Base-by-base conservation (phyloP, 2,797 vertebrate genomes). In the Huso huso region DNA sequence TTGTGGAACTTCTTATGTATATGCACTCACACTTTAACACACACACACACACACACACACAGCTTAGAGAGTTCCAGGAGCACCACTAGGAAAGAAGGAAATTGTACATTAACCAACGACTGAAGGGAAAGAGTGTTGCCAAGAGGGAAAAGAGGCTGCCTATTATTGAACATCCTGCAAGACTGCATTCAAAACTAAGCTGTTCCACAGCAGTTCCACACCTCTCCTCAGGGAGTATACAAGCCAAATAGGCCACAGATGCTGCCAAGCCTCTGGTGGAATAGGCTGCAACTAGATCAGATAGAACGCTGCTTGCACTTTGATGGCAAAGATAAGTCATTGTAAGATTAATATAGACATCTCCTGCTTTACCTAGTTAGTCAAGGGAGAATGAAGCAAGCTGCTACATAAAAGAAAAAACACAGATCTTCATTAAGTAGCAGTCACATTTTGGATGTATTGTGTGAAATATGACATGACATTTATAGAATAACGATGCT, bases 131-230 rank as follows among this genome's bases (percentile, higher is more conserved):
- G 12, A 49, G 6, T 60, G 49, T 23, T 2, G 59, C 50, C 57
- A 66, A 52, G 55, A 71, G 67, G 60, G 61, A 72, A 37, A 37
- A 37, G 23, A 37, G 2, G 23, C 59, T 72, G 63, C 55, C 72
- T 72, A 70, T 74, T 75, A 69, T 73, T 74, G 71, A 70, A 68
- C 68, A 75, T 74, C 65, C 23, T 63, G 64, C 71, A 71, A 65
- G 60, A 69, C 60, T 61, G 62, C 55, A 69, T 65, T 70, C 62
- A 75, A 73, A 71, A 53, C 64, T 64, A 70, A 72, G 65, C 70
- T 65, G 64, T 70, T 50, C 70, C 62, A 62, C 71, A 69, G 63
- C 62, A 69, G 66, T 50, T 49, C 52, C 48, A 62, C 58, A 66
- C 60, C 52, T n/a, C 63, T 65, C 71, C 61, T 63, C 60, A 65